Evolutionary conservation across 2,888 invertebrate genomes (phyloP).

Genomic region (Lasioglossum malachurum): DNA sequence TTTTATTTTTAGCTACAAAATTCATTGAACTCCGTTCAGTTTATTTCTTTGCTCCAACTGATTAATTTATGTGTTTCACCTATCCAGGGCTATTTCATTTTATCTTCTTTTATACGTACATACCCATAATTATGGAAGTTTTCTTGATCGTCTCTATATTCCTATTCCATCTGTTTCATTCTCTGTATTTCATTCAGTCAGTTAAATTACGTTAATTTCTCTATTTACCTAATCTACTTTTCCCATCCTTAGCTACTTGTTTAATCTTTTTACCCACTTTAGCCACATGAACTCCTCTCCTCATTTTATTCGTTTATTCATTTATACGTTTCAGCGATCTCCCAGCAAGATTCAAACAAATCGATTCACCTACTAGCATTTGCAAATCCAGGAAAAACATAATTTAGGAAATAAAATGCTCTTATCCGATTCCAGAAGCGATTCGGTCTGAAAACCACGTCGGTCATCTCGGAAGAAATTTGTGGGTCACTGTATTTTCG

Average conservation of each 20-base stretch:
- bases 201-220: background rate
- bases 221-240: background rate
- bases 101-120: no score
- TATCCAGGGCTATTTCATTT: no score
- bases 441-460: slow-evolving; percentile 1
- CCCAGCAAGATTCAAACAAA: background rate
- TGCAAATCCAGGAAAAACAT: background rate
- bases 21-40: background rate
- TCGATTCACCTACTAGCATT: background rate
- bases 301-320: background rate
- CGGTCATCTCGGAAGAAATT: background rate
- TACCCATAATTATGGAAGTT: no score
- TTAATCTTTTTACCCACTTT: background rate
- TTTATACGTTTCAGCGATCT: background rate
- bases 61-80: no score
- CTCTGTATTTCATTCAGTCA: no score
- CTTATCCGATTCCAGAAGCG: background rate
- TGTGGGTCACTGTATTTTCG: background rate
- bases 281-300: background rate
- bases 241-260: no score
- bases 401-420: background rate
- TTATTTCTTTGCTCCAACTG: background rate
- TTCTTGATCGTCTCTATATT: no score
- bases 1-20: background rate
- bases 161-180: no score